Conservation (phyloP, 2,888 invertebrate genomes). For the Polydrusus tereticollis region DNA sequence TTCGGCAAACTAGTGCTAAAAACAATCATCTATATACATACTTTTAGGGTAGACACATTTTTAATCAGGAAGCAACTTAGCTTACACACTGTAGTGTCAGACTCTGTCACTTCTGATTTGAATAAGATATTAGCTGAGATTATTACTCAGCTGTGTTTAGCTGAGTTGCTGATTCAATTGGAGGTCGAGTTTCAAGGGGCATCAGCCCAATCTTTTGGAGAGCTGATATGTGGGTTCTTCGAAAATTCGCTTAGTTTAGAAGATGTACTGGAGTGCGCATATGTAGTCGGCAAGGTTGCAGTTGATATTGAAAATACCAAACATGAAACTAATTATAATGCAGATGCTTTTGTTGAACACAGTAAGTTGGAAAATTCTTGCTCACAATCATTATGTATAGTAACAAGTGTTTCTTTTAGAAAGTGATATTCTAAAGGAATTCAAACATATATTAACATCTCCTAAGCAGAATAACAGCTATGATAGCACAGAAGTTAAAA, state of each 20-base stretch:
- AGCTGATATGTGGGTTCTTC: slow-evolving; percentile 91
- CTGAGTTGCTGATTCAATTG: slow-evolving; percentile 69
- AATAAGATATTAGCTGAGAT: slow-evolving; percentile 49
- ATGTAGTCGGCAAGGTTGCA: slow-evolving; percentile 11
- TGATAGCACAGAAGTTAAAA: background rate
- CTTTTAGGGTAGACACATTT: slow-evolving; percentile 3
- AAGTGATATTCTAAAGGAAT: slow-evolving; percentile 13
- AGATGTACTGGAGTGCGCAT: slow-evolving; percentile 76
- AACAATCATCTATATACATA: no score
- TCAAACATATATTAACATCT: slow-evolving; percentile 1
- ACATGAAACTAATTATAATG: no score
- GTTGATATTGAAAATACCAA: background rate
- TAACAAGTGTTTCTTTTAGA: slow-evolving; percentile 26
- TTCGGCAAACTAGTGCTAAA: no score
- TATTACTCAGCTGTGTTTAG: slow-evolving; percentile 72
- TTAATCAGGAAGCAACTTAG: slow-evolving; percentile 19
- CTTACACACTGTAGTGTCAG: slow-evolving; percentile 24
- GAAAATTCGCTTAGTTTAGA: slow-evolving; percentile 88
- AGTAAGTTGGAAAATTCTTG: background rate
- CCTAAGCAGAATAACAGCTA: background rate
- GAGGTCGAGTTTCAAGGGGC: slow-evolving; percentile 60
- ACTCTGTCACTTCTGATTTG: background rate
- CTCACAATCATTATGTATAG: no score
- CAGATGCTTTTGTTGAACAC: background rate
- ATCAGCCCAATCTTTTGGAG: slow-evolving; percentile 86